These are phyloP conservation scores for Laothoe populi DNA, from an alignment of 2,888 invertebrate genomes.

Conservation along the genomic window DNA sequence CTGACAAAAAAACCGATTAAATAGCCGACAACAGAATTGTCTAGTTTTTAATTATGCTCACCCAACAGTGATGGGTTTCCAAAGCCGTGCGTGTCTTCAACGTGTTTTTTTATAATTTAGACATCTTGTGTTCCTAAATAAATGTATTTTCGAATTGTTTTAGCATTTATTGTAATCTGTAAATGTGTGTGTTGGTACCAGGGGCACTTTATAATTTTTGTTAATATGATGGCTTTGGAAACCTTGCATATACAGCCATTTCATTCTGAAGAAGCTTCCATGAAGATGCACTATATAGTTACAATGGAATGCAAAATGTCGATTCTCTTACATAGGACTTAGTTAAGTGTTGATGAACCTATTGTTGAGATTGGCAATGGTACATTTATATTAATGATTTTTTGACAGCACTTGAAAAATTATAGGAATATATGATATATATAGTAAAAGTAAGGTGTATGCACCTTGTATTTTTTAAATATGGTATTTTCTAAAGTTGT, in stretches of 20 bases:
- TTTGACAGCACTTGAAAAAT: conserved; percentile 57
- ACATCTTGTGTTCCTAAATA: conserved; percentile 69
- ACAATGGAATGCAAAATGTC: conserved; percentile 54
- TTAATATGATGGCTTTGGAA: conserved; percentile 68
- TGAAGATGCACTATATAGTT: conserved; percentile 58
- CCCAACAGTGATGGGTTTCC: conserved; percentile 72
- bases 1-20: conserved; percentile 81
- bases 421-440: conserved; percentile 44
- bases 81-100: conserved; percentile 75
- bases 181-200: conserved; percentile 55
- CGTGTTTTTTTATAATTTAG: conserved; percentile 55
- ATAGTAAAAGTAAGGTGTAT: conserved; percentile 34
- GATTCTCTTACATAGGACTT: conserved; percentile 56
- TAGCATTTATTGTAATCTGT: conserved; percentile 61
- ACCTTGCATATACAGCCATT: conserved; percentile 57
- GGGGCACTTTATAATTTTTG: conserved; percentile 48
- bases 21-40: conserved; percentile 51
- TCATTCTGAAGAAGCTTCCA: conserved; percentile 54
- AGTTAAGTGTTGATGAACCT: conserved; percentile 64
- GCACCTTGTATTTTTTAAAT: conserved; percentile 52
- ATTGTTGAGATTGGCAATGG: conserved; percentile 58
- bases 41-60: conserved; percentile 81
- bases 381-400: conserved; percentile 54
- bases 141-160: conserved; percentile 57
- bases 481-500: conserved; percentile 55